Percentiles rank a stretch among this genome's conserved stretches.
Evolutionary conservation across 2,888 invertebrate species (phyloP).

Genomic region (Hemithea aestivaria): DNA sequence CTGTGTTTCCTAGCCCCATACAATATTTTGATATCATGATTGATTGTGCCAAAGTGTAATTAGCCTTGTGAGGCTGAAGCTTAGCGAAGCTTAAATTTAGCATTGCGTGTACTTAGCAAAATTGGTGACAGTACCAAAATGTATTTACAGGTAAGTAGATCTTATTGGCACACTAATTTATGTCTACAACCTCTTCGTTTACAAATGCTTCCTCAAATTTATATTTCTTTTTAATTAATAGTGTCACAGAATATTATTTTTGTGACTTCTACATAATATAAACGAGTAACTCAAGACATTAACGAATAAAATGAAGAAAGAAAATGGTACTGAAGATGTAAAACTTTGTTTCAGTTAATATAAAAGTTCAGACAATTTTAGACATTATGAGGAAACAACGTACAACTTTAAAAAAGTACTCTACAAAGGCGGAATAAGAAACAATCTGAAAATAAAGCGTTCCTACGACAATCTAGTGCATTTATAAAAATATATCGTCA

Average conservation of each 20-base stretch:
- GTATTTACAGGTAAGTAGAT: not conserved
- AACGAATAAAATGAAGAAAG: constrained; percentile 9
- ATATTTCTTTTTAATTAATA: too few species aligned
- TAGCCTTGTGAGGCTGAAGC: constrained; percentile 32
- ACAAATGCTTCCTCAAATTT: constrained; percentile 20
- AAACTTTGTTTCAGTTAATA: constrained; percentile 4
- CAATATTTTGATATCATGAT: too few species aligned
- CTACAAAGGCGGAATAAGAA: constrained; percentile 27
- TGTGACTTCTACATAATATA: constrained; percentile 10
- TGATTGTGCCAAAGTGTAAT: too few species aligned
- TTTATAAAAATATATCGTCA: constrained; percentile 45
- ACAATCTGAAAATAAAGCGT: constrained; percentile 34
- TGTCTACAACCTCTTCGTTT: not conserved
- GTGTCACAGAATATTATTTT: too few species aligned
- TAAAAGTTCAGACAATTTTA: too few species aligned
- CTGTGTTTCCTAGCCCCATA: constrained; percentile 5
- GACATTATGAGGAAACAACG: constrained; percentile 40
- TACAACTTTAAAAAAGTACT: constrained; percentile 12
- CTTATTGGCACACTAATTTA: too few species aligned
- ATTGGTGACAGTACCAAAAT: constrained; percentile 25
- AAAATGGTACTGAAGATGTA: constrained; percentile 16
- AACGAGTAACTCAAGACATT: constrained; percentile 8
- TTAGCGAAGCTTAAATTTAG: constrained; percentile 45
- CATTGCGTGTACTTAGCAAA: constrained; percentile 46
- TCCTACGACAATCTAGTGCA: constrained; percentile 38